phyloP scores from a whole-genome alignment of 2,113 vertebrate species.

The Microcebus murinus region DNA sequence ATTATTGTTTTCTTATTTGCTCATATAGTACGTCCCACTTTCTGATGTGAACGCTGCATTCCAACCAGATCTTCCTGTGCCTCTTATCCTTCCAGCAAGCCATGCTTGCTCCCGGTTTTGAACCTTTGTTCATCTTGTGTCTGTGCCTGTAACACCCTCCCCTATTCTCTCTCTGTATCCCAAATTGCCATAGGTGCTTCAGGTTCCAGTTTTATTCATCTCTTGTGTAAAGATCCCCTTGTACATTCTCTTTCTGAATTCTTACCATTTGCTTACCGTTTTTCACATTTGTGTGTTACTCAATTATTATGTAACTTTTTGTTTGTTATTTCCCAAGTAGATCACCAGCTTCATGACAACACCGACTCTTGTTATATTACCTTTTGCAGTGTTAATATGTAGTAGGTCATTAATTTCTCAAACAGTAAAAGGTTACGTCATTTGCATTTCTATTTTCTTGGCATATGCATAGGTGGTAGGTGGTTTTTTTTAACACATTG shows the following conservation, averaged over 20 bases:
- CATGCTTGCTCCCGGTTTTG: background rate
- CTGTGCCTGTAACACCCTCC: background rate
- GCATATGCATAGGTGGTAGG: background rate
- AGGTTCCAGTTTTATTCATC: background rate
- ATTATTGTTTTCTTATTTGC: background rate
- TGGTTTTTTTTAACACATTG: background rate
- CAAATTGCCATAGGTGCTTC: background rate
- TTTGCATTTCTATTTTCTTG: background rate
- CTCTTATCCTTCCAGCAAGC: background rate
- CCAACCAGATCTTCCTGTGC: background rate
- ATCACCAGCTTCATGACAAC: conserved; percentile 30
- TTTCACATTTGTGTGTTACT: background rate
- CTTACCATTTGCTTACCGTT: background rate
- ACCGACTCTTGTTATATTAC: background rate
- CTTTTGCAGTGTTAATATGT: conserved; percentile 6
- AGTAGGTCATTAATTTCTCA: background rate
- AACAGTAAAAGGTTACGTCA: background rate
- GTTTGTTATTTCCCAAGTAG: background rate
- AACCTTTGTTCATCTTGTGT: background rate
- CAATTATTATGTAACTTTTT: background rate
- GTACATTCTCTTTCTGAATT: background rate
- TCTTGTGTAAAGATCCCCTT: background rate
- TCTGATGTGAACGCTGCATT: background rate
- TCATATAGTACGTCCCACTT: background rate
- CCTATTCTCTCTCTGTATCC: background rate